Evolutionary conservation across 1,140 invertebrate species (phyloP).

Genomic region (Drosophila oshimai): DNA sequence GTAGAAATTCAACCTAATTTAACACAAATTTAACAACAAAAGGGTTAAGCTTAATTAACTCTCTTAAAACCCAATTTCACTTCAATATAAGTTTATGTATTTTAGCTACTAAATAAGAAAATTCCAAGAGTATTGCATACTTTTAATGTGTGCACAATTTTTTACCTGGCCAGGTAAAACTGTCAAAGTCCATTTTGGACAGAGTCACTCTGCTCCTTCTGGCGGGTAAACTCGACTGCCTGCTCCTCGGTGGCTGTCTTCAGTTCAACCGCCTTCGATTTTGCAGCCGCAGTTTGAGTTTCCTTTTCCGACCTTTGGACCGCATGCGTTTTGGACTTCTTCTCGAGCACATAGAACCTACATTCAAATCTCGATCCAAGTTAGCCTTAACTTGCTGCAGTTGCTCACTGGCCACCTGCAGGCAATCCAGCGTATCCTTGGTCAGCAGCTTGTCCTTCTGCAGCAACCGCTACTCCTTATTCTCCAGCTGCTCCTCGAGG

Average conservation of each 20-base stretch:
- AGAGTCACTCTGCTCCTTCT: slow-evolving; percentile 69
- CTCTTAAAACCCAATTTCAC: too few species aligned
- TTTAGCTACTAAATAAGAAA: too few species aligned
- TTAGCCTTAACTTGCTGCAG: slow-evolving; percentile 13
- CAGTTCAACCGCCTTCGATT: slow-evolving; percentile 31
- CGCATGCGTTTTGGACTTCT: slow-evolving; percentile 69
- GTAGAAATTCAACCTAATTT: too few species aligned
- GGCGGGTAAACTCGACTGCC: slow-evolving; percentile 52
- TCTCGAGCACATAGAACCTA: slow-evolving; percentile 74
- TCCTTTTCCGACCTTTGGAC: slow-evolving; percentile 54
- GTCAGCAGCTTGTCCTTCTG: slow-evolving; percentile 96
- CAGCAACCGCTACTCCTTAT: slow-evolving; percentile 93
- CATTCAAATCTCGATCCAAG: slow-evolving; percentile 54
- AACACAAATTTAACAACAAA: too few species aligned
- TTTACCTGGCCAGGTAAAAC: too few species aligned
- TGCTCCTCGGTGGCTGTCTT: slow-evolving; percentile 51
- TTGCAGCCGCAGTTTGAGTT: slow-evolving; percentile 14
- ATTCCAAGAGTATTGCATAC: too few species aligned
- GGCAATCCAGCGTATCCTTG: slow-evolving; percentile 51
- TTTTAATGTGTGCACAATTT: too few species aligned
- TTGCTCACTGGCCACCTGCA: slow-evolving; percentile 34
- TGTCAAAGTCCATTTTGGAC: too few species aligned
- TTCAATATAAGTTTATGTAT: too few species aligned
- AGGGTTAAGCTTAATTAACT: too few species aligned
- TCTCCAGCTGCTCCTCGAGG: slow-evolving; percentile 97